Base-by-base conservation (phyloP, 2,797 vertebrate species). In the Phalanger gymnotis region DNA sequence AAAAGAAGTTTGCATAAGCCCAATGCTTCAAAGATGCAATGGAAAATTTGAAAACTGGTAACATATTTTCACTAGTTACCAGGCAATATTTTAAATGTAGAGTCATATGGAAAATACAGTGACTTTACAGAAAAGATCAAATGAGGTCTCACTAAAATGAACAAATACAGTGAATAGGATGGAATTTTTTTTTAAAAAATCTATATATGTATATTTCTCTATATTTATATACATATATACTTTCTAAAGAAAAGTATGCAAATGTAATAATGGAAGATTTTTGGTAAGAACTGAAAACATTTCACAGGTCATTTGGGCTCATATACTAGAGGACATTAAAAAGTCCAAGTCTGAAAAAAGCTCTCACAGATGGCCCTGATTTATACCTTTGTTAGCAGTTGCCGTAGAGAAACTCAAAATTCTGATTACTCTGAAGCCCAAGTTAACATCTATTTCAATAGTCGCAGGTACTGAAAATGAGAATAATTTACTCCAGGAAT, bases 51-150 rank as follows among this genome's bases (percentile, higher is more conserved):
- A 56, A 95, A 93, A 54, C 54, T 53, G 54, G 57, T 27, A 61
- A 28, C 87, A 40, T 9, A 27, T 40, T 34, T 51, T 54, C 94
- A 54, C 90, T 34, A 56, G 51, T 40, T 90, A 47, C 40, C 81
- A 93, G 53, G 73, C 30, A 57, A 57, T 93, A 61, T 91, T 93
- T 96, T 92, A 28, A 94, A 28, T 30, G 66, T 53, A 52, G 6
- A 47, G 13, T 56, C 94, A 66, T 90, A 47, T 91, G 73, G 34
- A 52, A 96, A 96, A 91, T 52, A 95, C 3, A 95, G 93, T 89
- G 40, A 51, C 40, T 25, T 73, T 81, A 87, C 7, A 73, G 4
- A 90, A 93, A 94, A 94, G 34, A 92, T 91, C 1, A 90, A 10
- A 92, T 81, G 91, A 95, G 92, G 31, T 28, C 22, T 93, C 27